Percentiles rank a stretch among this genome's conserved stretches.
Evolutionary conservation across 2,113 vertebrate genomes (phyloP).

Genomic region (Triplophysa tibetana): DNA sequence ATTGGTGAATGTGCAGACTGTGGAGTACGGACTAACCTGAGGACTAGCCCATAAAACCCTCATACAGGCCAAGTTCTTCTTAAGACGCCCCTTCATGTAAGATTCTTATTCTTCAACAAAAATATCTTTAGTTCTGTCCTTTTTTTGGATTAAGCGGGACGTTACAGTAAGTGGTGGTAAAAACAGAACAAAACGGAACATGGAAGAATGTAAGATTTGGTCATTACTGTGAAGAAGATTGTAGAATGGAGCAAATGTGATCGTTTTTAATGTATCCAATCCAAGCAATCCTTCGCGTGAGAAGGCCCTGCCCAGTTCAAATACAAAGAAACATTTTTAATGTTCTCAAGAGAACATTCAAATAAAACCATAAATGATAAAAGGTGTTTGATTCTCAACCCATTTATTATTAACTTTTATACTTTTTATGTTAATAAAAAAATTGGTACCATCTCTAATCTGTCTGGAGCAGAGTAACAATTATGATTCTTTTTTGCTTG

Average conservation of each 20-base stretch:
- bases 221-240: neutral
- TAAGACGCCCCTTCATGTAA: neutral
- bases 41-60: neutral
- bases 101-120: too few relatives aligned
- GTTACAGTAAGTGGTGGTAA: neutral
- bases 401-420: neutral
- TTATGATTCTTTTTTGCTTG: too few relatives aligned
- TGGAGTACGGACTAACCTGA: neutral
- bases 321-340: neutral
- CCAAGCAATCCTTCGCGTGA: neutral
- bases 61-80: neutral
- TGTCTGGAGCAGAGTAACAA: neutral
- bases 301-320: neutral
- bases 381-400: neutral
- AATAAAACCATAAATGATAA: neutral
- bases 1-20: neutral
- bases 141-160: neutral
- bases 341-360: neutral
- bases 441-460: neutral
- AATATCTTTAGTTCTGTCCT: neutral
- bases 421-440: neutral
- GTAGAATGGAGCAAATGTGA: neutral
- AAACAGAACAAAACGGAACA: neutral
- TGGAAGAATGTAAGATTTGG: neutral
- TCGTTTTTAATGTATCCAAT: neutral